phyloP scores from a whole-genome alignment of 1,140 invertebrate species.

The Hypothenemus hampei region DNA sequence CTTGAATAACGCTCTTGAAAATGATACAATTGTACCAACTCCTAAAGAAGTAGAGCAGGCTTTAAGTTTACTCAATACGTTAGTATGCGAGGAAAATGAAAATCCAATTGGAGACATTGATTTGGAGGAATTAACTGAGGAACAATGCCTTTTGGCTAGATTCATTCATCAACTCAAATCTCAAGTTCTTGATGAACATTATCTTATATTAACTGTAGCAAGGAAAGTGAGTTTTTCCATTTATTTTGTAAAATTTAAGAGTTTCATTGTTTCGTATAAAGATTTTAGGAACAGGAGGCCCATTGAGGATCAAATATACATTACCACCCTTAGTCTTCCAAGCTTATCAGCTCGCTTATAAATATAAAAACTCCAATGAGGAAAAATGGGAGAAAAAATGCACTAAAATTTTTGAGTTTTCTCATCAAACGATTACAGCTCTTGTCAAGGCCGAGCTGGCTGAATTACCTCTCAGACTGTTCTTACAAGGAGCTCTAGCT shows the following conservation, averaged over 20 bases:
- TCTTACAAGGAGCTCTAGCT: slow-evolving; percentile 90
- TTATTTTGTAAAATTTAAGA: slow-evolving; percentile 3
- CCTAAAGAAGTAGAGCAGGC: slow-evolving; percentile 64
- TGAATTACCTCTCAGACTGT: slow-evolving; percentile 88
- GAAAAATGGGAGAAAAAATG: slow-evolving; percentile 98
- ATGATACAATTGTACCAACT: slow-evolving; percentile 81
- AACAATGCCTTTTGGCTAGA: slow-evolving; percentile 85
- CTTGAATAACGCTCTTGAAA: slow-evolving; percentile 82
- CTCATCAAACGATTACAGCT: slow-evolving; percentile 89
- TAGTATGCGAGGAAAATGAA: slow-evolving; percentile 83
- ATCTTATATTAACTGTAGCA: slow-evolving; percentile 81
- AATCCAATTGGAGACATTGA: slow-evolving; percentile 66
- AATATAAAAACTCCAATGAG: slow-evolving; percentile 71
- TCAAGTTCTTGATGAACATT: slow-evolving; percentile 87
- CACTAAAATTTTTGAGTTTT: slow-evolving; percentile 97
- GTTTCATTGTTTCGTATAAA: slow-evolving; percentile 26
- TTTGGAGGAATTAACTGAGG: slow-evolving; percentile 94
- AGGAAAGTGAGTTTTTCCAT: slow-evolving; percentile 57
- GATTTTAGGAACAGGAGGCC: slow-evolving; percentile 81
- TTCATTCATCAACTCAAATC: slow-evolving; percentile 88
- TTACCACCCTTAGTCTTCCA: slow-evolving; percentile 96
- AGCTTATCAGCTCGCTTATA: slow-evolving; percentile 84
- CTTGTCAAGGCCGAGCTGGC: slow-evolving; percentile 91
- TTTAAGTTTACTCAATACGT: slow-evolving; percentile 64
- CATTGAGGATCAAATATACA: slow-evolving; percentile 82